Evolutionary conservation across 1,140 invertebrate species (phyloP), one percentile per base, ranked within the genome.

Genomic region (Coptotermes formosanus): DNA sequence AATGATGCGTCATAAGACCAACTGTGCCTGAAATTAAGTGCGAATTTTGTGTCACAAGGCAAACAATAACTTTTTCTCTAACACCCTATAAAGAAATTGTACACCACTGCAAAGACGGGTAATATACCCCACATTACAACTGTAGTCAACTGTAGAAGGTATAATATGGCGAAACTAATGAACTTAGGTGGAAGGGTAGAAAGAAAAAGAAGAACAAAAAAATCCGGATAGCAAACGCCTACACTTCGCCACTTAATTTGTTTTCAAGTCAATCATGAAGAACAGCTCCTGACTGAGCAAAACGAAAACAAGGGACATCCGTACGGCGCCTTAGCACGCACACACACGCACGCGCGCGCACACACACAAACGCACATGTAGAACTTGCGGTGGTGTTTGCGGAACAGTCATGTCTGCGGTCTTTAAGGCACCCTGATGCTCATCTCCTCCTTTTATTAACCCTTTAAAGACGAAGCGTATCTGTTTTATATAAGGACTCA

Each of bases 111-210:
- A 75, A n/a, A 25, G 16, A 3, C 12, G 64, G n/a, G 64, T 30
- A 75, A 75, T 75, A 75, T 25, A 75, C 64, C 64, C n/a, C 64
- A 30, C 64, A 75, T 75, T 75, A 75, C 64, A 75, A 75, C 64
- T 75, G 25, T 75, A 75, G 64, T 75, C 64, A 25, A 75, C 64
- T 14, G 25, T 25, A 75, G 64, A 75, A 75, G 64, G 64, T 75
- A 75, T 75, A 75, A 75, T 75, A 30, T 75, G 64, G 64, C n/a
- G 64, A 75, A 75, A 75, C 64, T 75, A 75, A 75, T 75, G 64
- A 75, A 75, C 8, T 75, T 19, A 75, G 64, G 25, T 75, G 64
- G 64, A 75, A 75, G 64, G 64, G 64, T 75, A 30, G 8, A 75
- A 25, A n/a, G 64, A 75, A 75, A 8, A 30, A 75, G 0, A 64